Conservation (phyloP, 1,140 invertebrate genomes). For the Drosophila tsacasi region DNA sequence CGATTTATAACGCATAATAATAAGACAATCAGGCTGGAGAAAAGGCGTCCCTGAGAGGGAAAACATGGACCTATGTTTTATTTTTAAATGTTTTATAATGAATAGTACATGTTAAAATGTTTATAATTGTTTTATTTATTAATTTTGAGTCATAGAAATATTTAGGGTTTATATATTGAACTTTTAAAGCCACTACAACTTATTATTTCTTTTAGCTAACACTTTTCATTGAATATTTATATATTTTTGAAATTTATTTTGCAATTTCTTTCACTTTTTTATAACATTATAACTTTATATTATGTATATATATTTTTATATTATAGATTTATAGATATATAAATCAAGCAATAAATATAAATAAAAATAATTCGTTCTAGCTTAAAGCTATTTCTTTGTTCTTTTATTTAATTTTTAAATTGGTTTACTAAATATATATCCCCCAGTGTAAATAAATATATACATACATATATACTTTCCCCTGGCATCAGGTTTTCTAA, state of each 20-base stretch:
- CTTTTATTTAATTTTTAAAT: no score
- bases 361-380: not conserved
- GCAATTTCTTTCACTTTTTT: no score
- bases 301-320: no score
- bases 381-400: not conserved
- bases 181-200: not conserved
- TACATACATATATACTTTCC: conserved; percentile 2
- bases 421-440: not conserved
- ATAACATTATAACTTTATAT: no score
- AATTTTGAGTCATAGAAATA: not conserved
- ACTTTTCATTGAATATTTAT: no score
- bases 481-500: conserved; percentile 36
- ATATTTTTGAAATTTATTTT: no score
- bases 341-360: not conserved
- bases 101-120: not conserved
- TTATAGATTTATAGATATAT: no score
- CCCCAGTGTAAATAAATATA: not conserved
- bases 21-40: conserved; percentile 60
- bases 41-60: conserved; percentile 15
- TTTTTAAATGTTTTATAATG: not conserved
- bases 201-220: no score
- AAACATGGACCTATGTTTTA: not conserved
- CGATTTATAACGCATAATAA: conserved; percentile 74
- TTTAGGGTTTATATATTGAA: not conserved
- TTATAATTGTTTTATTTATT: not conserved